A percentile compares a stretch with the other conserved stretches of the same genome.
phyloP scores from a whole-genome alignment of 2,113 vertebrate genomes.

The Pseudopodoces humilis region DNA sequence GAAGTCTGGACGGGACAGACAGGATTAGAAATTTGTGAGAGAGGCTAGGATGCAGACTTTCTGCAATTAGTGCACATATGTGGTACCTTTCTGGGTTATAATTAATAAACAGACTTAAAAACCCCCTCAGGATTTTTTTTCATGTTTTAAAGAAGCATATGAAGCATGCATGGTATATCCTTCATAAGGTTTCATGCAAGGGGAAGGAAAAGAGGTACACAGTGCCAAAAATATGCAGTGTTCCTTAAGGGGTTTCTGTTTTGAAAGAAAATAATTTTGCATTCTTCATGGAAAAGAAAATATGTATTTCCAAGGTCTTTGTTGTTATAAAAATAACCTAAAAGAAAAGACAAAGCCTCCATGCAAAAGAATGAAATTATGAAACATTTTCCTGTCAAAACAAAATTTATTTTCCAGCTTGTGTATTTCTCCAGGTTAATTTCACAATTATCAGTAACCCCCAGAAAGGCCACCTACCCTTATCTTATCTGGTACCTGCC shows the following conservation, averaged over 20 bases:
- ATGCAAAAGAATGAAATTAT: background rate
- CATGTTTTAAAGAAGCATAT: background rate
- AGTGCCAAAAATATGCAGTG: slow-evolving; percentile 9
- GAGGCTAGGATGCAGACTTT: slow-evolving; percentile 32
- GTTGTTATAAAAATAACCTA: background rate
- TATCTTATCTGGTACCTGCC: slow-evolving; percentile 1
- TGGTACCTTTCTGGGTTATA: slow-evolving; percentile 51
- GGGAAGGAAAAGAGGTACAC: background rate
- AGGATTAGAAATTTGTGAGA: slow-evolving; percentile 68
- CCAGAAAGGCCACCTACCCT: slow-evolving; percentile 3
- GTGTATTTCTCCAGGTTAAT: slow-evolving; percentile 10
- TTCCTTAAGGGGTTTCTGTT: slow-evolving; percentile 10
- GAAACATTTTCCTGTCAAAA: background rate
- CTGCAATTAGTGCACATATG: slow-evolving; percentile 44
- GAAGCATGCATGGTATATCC: slow-evolving; percentile 16
- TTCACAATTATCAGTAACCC: slow-evolving; percentile 7
- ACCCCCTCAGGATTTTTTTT: slow-evolving; percentile 44
- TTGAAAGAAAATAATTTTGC: slow-evolving; percentile 43
- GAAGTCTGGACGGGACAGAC: slow-evolving; percentile 61
- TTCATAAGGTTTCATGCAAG: slow-evolving; percentile 12
- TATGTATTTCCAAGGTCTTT: background rate
- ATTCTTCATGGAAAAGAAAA: background rate
- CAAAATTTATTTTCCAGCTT: slow-evolving; percentile 10
- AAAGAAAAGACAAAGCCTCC: background rate
- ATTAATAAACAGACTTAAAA: slow-evolving; percentile 52